phyloP scores from a whole-genome alignment of 2,797 vertebrate genomes.

The Lemur catta region DNA sequence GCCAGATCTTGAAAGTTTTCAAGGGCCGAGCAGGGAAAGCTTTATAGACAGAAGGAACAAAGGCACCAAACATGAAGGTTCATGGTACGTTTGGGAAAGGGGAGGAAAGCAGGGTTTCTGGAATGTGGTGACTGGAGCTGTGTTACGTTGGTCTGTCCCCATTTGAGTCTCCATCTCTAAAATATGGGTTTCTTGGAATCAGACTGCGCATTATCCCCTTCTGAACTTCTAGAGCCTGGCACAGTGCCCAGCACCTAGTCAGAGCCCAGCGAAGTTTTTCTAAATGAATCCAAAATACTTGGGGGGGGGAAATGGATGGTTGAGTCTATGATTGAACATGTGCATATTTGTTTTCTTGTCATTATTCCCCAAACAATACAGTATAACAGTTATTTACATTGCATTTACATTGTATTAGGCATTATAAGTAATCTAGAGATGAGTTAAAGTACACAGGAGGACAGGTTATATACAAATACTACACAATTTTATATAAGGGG shows the following conservation, averaged over 20 bases:
- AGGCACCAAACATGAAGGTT: neutral
- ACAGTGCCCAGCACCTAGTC: neutral
- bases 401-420: neutral
- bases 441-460: neutral
- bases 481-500: neutral
- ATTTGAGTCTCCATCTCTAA: neutral
- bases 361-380: neutral
- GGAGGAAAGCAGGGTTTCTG: neutral
- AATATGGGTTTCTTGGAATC: neutral
- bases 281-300: neutral
- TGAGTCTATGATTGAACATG: neutral
- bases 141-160: neutral
- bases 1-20: neutral
- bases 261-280: neutral
- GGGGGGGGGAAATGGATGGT: neutral
- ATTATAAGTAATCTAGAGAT: neutral
- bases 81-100: neutral
- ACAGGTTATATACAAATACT: neutral
- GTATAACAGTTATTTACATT: neutral
- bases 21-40: neutral
- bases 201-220: neutral
- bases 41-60: neutral
- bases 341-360: neutral
- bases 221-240: neutral
- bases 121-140: neutral